Base-by-base conservation (phyloP, 2,888 invertebrate species). In the Patella depressa region DNA sequence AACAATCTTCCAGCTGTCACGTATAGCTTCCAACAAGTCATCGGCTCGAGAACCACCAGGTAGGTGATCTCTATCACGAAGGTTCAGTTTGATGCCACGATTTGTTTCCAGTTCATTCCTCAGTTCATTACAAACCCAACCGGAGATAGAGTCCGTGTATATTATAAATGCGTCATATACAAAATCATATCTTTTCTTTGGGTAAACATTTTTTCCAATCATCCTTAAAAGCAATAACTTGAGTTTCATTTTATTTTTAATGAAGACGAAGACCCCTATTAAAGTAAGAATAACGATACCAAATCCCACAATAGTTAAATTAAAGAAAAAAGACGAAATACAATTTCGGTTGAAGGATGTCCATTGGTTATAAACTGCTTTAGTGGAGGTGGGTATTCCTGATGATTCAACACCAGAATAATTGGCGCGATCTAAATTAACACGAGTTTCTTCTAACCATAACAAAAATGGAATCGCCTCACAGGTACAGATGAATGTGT, bases 401-500 rank as follows among this genome's bases (percentile, higher is more conserved):
- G n/a, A 19, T 19, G 5, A 12, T 19, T 65, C 65, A 19, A 65
- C 24, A 65, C 65, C n/a, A 7, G 65, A 19, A 65, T 65, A 65
- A 19, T n/a, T 65, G n/a, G 5, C 9, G n/a, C 65, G 5, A 19
- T 65, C 65, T 65, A 65, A 65, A 0, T 65, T 19, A 65, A 65
- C 24, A 65, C 19, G n/a, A 65, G 65, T 65, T n/a, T 19, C n/a
- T 19, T 17, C 24, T 11, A 65, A 19, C 65, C 65, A 65, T 11
- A 19, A 65, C 24, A 65, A 19, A 19, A 65, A 65, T 11, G 9
- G n/a, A 65, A 19, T 19, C 7, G 65, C 24, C 12, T 65, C 65
- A 65, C 65, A 65, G n/a, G 65, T 65, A 65, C 65, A 65, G 19
- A 19, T 19, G n/a, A 65, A 19, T 65, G 65, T 19, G 65, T 65